These are phyloP conservation scores for Bhutanitis thaidina DNA, from an alignment of 2,888 invertebrate species.

Conservation along the genomic window DNA sequence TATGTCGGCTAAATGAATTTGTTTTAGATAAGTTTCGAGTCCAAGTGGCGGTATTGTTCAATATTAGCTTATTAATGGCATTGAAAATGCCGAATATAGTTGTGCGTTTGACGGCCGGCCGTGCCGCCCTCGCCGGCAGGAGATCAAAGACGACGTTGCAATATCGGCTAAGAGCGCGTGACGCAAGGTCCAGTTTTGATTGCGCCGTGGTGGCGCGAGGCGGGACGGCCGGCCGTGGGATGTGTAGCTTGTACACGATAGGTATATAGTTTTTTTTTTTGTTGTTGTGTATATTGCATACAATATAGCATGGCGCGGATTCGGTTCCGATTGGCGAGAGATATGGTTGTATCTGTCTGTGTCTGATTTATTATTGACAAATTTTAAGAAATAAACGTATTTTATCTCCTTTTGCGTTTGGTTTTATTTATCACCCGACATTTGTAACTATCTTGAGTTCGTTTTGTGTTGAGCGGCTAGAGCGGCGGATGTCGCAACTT, in stretches of 20 bases:
- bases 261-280: conserved; percentile 41
- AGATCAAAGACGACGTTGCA: not conserved
- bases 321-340: conserved; percentile 30
- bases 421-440: conserved; percentile 41
- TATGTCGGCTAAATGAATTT: conserved; percentile 17
- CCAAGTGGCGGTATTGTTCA: conserved; percentile 25
- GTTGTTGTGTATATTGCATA: conserved; percentile 55
- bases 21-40: conserved; percentile 22
- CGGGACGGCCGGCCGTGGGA: not conserved
- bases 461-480: no score
- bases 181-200: conserved; percentile 1
- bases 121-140: not conserved
- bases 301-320: conserved; percentile 30
- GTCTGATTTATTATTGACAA: conserved; percentile 58
- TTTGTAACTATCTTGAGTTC: no score
- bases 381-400: conserved; percentile 75
- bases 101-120: not conserved
- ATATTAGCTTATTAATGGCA: conserved; percentile 30
- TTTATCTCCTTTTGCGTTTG: conserved; percentile 60
- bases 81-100: conserved; percentile 38
- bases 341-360: conserved; percentile 51
- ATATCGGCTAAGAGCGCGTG: conserved; percentile 1
- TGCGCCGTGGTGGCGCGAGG: not conserved
- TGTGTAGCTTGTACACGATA: conserved; percentile 21
- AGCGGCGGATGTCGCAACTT: no score